Conservation (phyloP, 2,797 vertebrate genomes). For the Champsocephalus esox region DNA sequence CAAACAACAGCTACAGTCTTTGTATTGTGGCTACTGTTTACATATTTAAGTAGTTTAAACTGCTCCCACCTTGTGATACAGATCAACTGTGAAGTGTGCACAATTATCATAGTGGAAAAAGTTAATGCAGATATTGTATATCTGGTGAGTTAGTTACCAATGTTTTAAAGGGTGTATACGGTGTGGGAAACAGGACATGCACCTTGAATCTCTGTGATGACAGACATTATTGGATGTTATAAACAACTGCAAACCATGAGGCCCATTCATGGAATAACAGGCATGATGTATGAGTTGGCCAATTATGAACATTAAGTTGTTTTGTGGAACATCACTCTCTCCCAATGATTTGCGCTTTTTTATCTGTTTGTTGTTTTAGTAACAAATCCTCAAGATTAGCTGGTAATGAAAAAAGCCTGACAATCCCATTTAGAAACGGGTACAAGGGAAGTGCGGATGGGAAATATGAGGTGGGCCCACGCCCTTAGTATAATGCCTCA, state of each 20-base stretch:
- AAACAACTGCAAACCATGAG: constrained; percentile 51
- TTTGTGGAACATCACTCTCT: constrained; percentile 58
- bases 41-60: constrained; percentile 36
- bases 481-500: constrained; percentile 69
- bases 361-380: constrained; percentile 71
- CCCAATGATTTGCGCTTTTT: constrained; percentile 55
- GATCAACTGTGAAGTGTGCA: constrained; percentile 30
- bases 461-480: constrained; percentile 73
- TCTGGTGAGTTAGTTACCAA: constrained; percentile 14
- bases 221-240: constrained; percentile 38
- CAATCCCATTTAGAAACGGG: constrained; percentile 52
- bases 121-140: neutral
- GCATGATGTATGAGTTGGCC: constrained; percentile 63
- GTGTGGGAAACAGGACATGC: constrained; percentile 17
- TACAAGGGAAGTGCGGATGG: constrained; percentile 68
- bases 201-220: constrained; percentile 35
- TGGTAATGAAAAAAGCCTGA: constrained; percentile 76
- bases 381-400: constrained; percentile 75
- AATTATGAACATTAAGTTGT: constrained; percentile 54
- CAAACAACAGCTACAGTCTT: constrained; percentile 35
- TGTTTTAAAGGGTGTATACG: constrained; percentile 35
- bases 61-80: constrained; percentile 26
- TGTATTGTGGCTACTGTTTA: constrained; percentile 59
- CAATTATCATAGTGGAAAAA: constrained; percentile 24
- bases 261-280: constrained; percentile 58